Conservation (phyloP, 2,888 invertebrate species). For the Brenthis ino region DNA sequence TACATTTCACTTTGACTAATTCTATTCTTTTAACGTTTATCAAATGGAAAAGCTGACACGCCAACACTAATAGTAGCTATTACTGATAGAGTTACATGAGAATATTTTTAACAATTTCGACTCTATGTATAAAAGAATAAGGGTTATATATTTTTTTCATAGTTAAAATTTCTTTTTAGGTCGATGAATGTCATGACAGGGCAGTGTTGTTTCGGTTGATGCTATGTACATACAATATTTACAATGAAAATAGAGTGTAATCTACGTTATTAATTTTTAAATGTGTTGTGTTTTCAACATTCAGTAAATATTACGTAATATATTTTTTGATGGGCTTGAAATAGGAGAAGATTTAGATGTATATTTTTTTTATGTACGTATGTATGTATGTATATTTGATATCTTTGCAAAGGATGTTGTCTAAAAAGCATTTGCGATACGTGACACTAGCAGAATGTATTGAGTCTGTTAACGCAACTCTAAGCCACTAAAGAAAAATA, state of each 20-base stretch:
- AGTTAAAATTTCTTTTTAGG: conserved; percentile 5
- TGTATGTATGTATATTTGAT: too few species aligned
- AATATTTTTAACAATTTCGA: conserved; percentile 31
- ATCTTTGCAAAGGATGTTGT: too few species aligned
- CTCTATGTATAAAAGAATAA: conserved; percentile 12
- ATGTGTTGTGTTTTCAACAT: neutral
- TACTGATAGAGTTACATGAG: conserved; percentile 35
- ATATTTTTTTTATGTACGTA: neutral
- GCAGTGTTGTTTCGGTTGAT: conserved; percentile 20
- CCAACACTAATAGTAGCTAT: conserved; percentile 36
- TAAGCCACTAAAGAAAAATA: too few species aligned
- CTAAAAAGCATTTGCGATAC: too few species aligned
- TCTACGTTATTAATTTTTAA: conserved; percentile 1
- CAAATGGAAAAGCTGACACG: conserved; percentile 34
- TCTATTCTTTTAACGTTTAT: conserved; percentile 22
- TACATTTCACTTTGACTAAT: conserved; percentile 20
- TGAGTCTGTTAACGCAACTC: too few species aligned
- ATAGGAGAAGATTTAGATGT: neutral
- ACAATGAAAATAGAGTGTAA: neutral
- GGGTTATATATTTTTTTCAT: neutral
- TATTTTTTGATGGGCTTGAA: too few species aligned
- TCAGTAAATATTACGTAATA: too few species aligned
- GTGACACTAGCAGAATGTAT: too few species aligned
- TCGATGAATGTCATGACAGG: conserved; percentile 16
- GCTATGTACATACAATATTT: conserved; percentile 25